These are phyloP conservation scores for Nasonia oneida DNA, from an alignment of 2,888 invertebrate genomes.

Conservation along the genomic window DNA sequence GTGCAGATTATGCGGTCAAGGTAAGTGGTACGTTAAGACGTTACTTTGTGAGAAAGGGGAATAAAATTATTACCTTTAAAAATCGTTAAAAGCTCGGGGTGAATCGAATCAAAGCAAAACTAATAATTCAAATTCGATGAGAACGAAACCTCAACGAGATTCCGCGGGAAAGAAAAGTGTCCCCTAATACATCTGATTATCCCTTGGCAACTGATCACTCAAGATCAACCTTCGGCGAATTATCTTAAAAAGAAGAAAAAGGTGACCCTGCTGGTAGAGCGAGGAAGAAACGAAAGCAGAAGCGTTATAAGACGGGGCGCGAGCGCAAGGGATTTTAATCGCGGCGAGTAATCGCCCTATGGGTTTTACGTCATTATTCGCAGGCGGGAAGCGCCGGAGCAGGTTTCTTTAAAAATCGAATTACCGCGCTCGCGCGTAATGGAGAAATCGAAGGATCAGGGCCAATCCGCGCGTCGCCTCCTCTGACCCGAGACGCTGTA, in stretches of 20 bases:
- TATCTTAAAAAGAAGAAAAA: slow-evolving; percentile 14
- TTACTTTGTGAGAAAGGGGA: too few relatives aligned
- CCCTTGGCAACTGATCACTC: slow-evolving; percentile 26
- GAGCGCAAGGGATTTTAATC: slow-evolving; percentile 34
- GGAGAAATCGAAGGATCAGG: slow-evolving; percentile 58
- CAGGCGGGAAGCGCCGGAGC: slow-evolving; percentile 10
- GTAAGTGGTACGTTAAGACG: too few relatives aligned
- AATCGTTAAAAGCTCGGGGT: too few relatives aligned
- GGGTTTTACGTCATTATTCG: slow-evolving; percentile 55
- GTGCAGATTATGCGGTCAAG: too few relatives aligned
- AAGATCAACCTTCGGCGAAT: slow-evolving; percentile 37
- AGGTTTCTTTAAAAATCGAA: slow-evolving; percentile 64
- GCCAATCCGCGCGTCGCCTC: background rate
- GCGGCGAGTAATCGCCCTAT: slow-evolving; percentile 45
- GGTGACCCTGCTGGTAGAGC: background rate
- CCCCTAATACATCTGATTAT: slow-evolving; percentile 46
- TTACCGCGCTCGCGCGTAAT: slow-evolving; percentile 50
- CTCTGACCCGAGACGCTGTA: background rate
- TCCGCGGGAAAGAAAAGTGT: background rate
- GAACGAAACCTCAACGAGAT: background rate
- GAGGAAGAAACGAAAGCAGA: slow-evolving; percentile 17
- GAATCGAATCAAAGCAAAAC: background rate
- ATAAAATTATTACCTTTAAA: too few relatives aligned
- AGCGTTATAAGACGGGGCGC: background rate
- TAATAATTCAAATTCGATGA: background rate